These are phyloP conservation scores for Cataglyphis hispanica DNA, from an alignment of 1,140 invertebrate genomes.

Conservation along the genomic window DNA sequence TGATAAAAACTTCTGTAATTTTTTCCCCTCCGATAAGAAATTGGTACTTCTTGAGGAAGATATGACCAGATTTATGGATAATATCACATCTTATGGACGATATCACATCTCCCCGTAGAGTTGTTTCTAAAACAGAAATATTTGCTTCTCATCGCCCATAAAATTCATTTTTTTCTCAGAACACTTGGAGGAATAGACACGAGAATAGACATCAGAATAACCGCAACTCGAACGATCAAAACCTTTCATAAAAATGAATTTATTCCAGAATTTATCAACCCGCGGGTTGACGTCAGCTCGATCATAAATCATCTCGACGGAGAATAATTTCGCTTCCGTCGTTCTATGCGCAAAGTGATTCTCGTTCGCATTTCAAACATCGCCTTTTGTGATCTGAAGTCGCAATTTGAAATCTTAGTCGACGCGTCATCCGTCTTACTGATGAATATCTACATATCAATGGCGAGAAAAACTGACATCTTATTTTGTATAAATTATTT, in stretches of 20 bases:
- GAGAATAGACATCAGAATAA: conserved; percentile 32
- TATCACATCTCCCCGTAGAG: neutral
- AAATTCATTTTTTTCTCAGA: conserved; percentile 51
- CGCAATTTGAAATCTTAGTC: neutral
- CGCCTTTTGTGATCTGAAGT: conserved; percentile 12
- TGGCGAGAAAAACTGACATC: neutral
- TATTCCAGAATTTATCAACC: conserved; percentile 81
- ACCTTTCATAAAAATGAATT: conserved; percentile 83
- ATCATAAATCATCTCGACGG: conserved; percentile 77
- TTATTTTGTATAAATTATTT: conserved; percentile 6
- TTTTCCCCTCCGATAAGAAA: neutral
- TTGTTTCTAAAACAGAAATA: neutral
- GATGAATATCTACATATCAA: neutral
- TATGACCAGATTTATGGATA: conserved; percentile 14
- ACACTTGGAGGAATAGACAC: conserved; percentile 36
- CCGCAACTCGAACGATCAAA: conserved; percentile 71
- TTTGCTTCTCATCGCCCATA: conserved; percentile 26
- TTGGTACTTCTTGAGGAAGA: neutral
- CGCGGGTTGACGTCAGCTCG: conserved; percentile 74
- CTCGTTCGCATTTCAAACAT: conserved; percentile 37
- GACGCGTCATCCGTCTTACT: neutral
- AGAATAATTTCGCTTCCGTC: conserved; percentile 40
- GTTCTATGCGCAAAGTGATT: conserved; percentile 34
- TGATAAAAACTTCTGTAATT: neutral
- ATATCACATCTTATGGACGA: neutral